Conservation (phyloP, 2,888 invertebrate species). For the Chrysina gloriosa region DNA sequence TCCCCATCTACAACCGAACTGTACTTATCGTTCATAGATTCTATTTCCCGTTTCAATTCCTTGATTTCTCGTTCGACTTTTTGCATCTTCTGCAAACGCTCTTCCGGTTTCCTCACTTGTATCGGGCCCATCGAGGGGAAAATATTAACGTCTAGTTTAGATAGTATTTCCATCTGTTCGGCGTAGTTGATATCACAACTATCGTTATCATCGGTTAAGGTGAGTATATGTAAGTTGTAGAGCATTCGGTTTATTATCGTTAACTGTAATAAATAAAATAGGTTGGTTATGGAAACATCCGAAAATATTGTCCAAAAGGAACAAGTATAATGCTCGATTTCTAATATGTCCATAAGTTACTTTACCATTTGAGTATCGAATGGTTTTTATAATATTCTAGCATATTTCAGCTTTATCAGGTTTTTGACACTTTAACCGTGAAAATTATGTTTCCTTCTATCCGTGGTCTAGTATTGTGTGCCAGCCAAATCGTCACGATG, state of each 20-base stretch:
- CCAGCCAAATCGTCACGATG: too few relatives aligned
- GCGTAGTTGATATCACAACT: constrained; percentile 1
- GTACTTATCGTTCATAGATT: neutral
- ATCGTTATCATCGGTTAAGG: neutral
- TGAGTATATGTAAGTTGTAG: constrained; percentile 16
- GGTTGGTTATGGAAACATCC: too few relatives aligned
- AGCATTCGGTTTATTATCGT: constrained; percentile 23
- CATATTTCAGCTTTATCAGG: too few relatives aligned
- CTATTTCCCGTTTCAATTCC: constrained; percentile 11
- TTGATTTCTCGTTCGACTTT: constrained; percentile 11
- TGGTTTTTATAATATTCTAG: too few relatives aligned
- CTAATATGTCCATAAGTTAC: too few relatives aligned
- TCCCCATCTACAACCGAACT: neutral
- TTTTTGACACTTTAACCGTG: too few relatives aligned
- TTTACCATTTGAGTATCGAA: too few relatives aligned
- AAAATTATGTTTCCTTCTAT: too few relatives aligned
- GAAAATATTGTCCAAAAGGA: too few relatives aligned
- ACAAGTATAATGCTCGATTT: too few relatives aligned
- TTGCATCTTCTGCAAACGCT: constrained; percentile 11
- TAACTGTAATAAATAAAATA: constrained; percentile 3
- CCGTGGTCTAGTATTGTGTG: too few relatives aligned
- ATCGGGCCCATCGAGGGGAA: constrained; percentile 14
- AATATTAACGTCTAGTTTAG: constrained; percentile 25
- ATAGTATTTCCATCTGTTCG: constrained; percentile 15
- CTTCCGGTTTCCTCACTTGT: constrained; percentile 3